Conservation (phyloP, 2,113 vertebrate species). For the Actenoides lindsayi region DNA sequence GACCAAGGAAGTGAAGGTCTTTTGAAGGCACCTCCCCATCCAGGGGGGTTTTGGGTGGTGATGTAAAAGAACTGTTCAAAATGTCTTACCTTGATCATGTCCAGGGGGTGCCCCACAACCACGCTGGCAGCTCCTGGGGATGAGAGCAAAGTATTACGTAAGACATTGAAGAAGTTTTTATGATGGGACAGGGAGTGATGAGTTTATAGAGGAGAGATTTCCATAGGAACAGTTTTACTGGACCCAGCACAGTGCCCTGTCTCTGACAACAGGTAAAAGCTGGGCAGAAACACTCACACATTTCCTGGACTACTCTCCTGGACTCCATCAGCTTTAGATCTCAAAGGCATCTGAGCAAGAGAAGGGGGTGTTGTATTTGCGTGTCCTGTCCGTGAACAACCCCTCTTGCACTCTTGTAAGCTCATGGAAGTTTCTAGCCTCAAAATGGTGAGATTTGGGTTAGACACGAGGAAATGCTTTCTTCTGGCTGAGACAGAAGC, state of each 20-base stretch:
- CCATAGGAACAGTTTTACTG: background rate
- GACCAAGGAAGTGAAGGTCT: background rate
- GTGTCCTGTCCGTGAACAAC: background rate
- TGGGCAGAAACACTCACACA: background rate
- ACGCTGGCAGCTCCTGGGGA: conserved; percentile 77
- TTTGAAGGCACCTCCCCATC: background rate
- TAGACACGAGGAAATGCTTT: background rate
- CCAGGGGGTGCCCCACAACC: conserved; percentile 80
- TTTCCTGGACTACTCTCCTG: background rate
- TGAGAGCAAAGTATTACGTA: conserved; percentile 21
- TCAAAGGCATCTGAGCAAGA: background rate
- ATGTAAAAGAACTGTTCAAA: background rate
- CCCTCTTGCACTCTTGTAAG: background rate
- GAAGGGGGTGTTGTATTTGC: background rate
- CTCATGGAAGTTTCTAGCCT: background rate
- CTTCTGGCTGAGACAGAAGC: background rate
- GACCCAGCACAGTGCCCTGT: background rate
- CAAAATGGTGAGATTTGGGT: background rate
- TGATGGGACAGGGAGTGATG: background rate
- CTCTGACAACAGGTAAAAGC: background rate
- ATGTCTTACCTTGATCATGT: conserved; percentile 81
- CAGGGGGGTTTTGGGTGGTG: background rate
- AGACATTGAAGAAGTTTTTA: background rate
- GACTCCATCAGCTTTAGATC: background rate
- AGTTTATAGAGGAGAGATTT: background rate